Percentiles rank a stretch among this genome's conserved stretches.
Evolutionary conservation across 2,888 invertebrate genomes (phyloP).

Genomic region (Troides aeacus): DNA sequence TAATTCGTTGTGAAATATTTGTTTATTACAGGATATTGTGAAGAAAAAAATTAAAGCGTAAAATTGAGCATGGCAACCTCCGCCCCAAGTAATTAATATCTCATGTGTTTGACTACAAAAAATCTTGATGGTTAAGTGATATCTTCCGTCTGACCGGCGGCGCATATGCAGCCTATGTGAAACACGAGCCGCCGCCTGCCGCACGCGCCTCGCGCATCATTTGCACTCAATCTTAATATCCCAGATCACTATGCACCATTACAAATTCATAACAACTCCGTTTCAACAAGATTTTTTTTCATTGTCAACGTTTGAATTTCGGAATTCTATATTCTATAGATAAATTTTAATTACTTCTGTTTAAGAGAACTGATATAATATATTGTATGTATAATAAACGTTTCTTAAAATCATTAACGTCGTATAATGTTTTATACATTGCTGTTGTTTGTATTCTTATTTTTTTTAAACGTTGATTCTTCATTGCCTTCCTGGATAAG

Average conservation of each 20-base stretch:
- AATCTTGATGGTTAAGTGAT: slow-evolving; percentile 57
- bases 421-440: background rate
- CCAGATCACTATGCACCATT: slow-evolving; percentile 71
- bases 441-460: background rate
- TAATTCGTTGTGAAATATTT: slow-evolving; percentile 3
- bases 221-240: slow-evolving; percentile 76
- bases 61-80: slow-evolving; percentile 61
- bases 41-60: slow-evolving; percentile 43
- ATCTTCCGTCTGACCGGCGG: slow-evolving; percentile 50
- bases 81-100: slow-evolving; percentile 72
- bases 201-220: slow-evolving; percentile 64
- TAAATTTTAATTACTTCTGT: slow-evolving; percentile 19
- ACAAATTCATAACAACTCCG: slow-evolving; percentile 60
- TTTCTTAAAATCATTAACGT: background rate
- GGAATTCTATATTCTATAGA: slow-evolving; percentile 42
- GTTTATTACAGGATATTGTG: background rate
- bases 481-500: no score
- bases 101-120: slow-evolving; percentile 62
- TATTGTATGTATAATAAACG: background rate
- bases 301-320: slow-evolving; percentile 33
- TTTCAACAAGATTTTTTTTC: slow-evolving; percentile 46
- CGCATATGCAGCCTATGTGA: slow-evolving; percentile 42
- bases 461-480: background rate
- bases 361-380: background rate
- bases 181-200: slow-evolving; percentile 64